Conservation (phyloP, 37 sponge, comb jelly and placozoan species). For the Geodia barretti region DNA sequence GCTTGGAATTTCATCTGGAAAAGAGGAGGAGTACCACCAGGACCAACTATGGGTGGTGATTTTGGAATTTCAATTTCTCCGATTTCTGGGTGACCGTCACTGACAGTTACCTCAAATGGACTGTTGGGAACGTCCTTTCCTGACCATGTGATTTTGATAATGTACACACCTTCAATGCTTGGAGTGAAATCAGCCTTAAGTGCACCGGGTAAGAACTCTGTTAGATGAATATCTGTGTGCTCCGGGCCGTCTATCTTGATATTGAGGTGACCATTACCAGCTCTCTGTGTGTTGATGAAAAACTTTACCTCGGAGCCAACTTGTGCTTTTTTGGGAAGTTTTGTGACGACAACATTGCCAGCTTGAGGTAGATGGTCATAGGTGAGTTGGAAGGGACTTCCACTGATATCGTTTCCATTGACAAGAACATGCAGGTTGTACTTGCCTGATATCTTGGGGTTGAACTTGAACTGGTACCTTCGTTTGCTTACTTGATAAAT, state of each 20-base stretch:
- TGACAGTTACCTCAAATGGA: slow-evolving; percentile 66
- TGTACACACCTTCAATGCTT: slow-evolving; percentile 54
- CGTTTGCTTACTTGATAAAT: slow-evolving; percentile 17
- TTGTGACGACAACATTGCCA: neutral
- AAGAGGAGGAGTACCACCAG: no score
- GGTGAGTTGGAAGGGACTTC: slow-evolving; percentile 67
- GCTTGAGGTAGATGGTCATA: slow-evolving; percentile 38
- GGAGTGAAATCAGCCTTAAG: slow-evolving; percentile 78
- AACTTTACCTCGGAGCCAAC: slow-evolving; percentile 17
- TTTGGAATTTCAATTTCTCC: no score
- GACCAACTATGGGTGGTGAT: no score
- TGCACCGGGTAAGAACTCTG: no score
- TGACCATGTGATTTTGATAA: slow-evolving; percentile 68
- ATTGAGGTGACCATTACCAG: neutral
- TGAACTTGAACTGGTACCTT: slow-evolving; percentile 7
- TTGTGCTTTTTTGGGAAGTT: slow-evolving; percentile 8
- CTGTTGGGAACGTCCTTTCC: slow-evolving; percentile 71
- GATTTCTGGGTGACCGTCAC: no score
- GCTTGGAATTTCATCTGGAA: no score
- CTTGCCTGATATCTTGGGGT: slow-evolving; percentile 21
- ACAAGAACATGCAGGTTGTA: slow-evolving; percentile 37
- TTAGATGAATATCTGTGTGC: slow-evolving; percentile 31
- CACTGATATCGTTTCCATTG: slow-evolving; percentile 37
- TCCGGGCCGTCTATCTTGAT: slow-evolving; percentile 65
- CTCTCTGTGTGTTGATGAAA: slow-evolving; percentile 14